Conservation (phyloP, 2,888 invertebrate species). For the Athalia circularis region DNA sequence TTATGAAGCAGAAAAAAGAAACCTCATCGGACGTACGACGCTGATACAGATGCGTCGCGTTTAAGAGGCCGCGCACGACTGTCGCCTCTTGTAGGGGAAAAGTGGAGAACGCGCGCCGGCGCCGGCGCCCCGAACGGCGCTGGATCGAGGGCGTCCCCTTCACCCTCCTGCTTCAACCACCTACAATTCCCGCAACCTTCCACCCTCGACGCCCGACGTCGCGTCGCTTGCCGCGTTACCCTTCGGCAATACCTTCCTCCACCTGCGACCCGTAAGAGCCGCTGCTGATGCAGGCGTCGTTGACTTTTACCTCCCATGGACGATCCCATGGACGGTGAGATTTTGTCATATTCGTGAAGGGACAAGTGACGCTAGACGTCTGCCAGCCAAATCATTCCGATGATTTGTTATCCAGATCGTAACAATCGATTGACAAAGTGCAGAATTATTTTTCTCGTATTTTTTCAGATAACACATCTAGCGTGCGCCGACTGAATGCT, state of each 20-base stretch:
- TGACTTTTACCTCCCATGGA: too few species aligned
- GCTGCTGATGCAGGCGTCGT: background rate
- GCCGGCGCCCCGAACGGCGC: constrained; percentile 8
- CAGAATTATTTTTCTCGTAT: too few species aligned
- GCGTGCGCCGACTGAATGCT: too few species aligned
- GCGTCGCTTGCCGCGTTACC: constrained; percentile 28
- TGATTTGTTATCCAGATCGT: too few species aligned
- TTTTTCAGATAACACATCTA: too few species aligned
- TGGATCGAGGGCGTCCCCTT: constrained; percentile 32
- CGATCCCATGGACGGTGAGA: too few species aligned
- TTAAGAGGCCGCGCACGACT: constrained; percentile 66
- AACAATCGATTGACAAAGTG: too few species aligned
- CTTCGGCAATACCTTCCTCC: constrained; percentile 14
- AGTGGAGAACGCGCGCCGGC: constrained; percentile 53
- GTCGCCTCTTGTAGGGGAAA: constrained; percentile 47
- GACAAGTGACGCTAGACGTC: too few species aligned
- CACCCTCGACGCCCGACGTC: constrained; percentile 41
- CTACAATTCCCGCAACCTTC: constrained; percentile 28
- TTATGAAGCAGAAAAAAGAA: constrained; percentile 13
- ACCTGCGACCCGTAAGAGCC: constrained; percentile 19
- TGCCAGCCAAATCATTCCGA: too few species aligned
- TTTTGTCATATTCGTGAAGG: too few species aligned
- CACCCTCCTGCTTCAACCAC: constrained; percentile 7
- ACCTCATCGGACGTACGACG: constrained; percentile 20
- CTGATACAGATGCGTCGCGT: constrained; percentile 56